Base-by-base conservation (phyloP, 2,797 vertebrate genomes). In the Xenentodon cancila region DNA sequence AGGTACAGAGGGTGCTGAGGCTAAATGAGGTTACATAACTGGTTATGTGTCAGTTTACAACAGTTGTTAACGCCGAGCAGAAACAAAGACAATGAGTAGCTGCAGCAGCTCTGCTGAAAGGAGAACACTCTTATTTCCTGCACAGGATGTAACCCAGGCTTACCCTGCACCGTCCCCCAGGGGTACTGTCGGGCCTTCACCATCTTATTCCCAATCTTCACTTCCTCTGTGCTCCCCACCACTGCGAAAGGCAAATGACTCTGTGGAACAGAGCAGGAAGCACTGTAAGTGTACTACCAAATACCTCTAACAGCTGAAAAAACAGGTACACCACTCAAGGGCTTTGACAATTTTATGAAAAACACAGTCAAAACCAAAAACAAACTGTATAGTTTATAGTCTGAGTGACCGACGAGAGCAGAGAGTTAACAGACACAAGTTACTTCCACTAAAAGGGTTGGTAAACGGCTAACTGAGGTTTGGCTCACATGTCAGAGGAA, bases 151-250 rank as follows among this genome's bases (percentile, higher is more conserved):
- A 87, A 84, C 67, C 66, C 40, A 0, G 49, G 64, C 95, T 96
- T 88, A 97, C 96, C 96, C 91, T 97, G 98, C 69, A 99, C 98
- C 0, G 95, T 99, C 73, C 98, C 98, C 98, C 97, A 99, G 21
- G 98, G 98, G 79, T 99, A 99, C 92, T 99, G 97, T 44, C 98
- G 95, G 1, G 95, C 97, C 86, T 95, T 97, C 94, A 98, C 96
- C 97, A 98, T 98, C 94, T 98, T 98, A 91, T 98, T 98, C 78
- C 97, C 98, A 68, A 99, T 96, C 94, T 98, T 99, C 77, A 97
- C 88, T 86, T 99, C 97, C 88, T 99, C 98, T 0, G 96, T 99
- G 90, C 98, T 99, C 66, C 98, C 98, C 12, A 99, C 94, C 62
- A 99, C 97, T 0, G 98, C 98, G 74, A 99, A 99, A 0, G 98